Percentiles rank a stretch among this genome's conserved stretches.
These are phyloP conservation scores for Eupithecia insigniata DNA, from an alignment of 2,888 invertebrate genomes.

Conservation along the genomic window DNA sequence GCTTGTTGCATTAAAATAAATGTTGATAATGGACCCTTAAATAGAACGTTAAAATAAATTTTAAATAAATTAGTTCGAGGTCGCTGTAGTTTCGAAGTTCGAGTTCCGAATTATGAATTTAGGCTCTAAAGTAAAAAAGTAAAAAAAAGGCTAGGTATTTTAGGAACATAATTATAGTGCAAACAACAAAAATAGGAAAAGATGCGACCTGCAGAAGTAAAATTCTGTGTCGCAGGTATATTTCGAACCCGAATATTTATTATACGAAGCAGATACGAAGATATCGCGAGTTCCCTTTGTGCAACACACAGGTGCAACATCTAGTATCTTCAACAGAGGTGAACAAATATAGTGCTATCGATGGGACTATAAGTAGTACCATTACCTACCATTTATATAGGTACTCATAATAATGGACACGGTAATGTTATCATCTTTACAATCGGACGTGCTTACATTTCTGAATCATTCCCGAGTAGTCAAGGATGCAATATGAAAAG, in stretches of 20 bases:
- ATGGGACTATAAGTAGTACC: neutral
- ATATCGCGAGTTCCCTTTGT: too few relatives aligned
- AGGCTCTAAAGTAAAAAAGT: too few relatives aligned
- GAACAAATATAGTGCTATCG: neutral
- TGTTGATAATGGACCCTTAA: slow-evolving; percentile 20
- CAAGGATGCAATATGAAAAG: slow-evolving; percentile 14
- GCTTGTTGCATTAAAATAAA: slow-evolving; percentile 24
- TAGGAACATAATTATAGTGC: too few relatives aligned
- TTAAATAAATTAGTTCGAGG: neutral
- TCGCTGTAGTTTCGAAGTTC: neutral
- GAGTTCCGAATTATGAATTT: too few relatives aligned
- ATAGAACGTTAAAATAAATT: slow-evolving; percentile 7
- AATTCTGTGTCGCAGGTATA: too few relatives aligned
- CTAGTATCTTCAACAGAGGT: neutral
- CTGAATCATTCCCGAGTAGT: slow-evolving; percentile 3
- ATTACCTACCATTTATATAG: neutral
- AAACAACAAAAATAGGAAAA: too few relatives aligned
- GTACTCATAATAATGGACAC: neutral
- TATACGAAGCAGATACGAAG: too few relatives aligned
- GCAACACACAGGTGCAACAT: too few relatives aligned
- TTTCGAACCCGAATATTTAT: too few relatives aligned
- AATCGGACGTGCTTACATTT: slow-evolving; percentile 15
- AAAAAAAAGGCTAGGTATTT: too few relatives aligned
- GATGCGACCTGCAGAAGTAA: too few relatives aligned
- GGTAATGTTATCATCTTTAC: slow-evolving; percentile 14